Evolutionary conservation across 2,797 vertebrate species (phyloP).

Genomic region (Anguilla obscura): DNA sequence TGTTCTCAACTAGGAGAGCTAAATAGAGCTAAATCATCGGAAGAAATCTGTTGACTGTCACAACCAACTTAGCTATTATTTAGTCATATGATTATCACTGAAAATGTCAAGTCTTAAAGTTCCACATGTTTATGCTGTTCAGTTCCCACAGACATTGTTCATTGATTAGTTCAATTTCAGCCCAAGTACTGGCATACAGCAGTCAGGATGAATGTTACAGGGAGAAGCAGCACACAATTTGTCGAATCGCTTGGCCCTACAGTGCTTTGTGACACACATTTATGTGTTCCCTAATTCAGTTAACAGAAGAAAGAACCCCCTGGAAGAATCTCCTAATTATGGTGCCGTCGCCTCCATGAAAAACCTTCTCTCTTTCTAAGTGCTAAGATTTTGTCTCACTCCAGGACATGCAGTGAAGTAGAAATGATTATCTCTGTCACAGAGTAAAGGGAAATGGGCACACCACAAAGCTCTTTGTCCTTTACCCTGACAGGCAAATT

Average conservation of each 20-base stretch:
- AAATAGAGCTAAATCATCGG: not conserved
- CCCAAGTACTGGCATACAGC: not conserved
- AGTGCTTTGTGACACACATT: not conserved
- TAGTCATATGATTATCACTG: not conserved
- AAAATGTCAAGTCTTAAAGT: not conserved
- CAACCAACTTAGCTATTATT: not conserved
- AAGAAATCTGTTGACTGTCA: not conserved
- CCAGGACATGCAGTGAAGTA: not conserved
- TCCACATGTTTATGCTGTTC: not conserved
- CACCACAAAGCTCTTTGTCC: not conserved
- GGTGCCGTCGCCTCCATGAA: not conserved
- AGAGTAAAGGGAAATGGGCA: not conserved
- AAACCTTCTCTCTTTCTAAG: not conserved
- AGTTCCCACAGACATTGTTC: not conserved
- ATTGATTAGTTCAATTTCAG: not conserved
- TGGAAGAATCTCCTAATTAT: constrained; percentile 3
- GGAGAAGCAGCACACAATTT: not conserved
- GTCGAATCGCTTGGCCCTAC: not conserved
- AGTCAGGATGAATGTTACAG: not conserved
- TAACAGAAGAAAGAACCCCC: not conserved
- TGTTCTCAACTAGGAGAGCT: not conserved
- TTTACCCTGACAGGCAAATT: not conserved
- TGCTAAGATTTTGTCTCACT: not conserved
- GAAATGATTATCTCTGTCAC: not conserved
- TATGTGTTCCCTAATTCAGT: constrained; percentile 5